phyloP scores from a whole-genome alignment of 2,797 vertebrate species.

The Gadopsis bispinosus region DNA sequence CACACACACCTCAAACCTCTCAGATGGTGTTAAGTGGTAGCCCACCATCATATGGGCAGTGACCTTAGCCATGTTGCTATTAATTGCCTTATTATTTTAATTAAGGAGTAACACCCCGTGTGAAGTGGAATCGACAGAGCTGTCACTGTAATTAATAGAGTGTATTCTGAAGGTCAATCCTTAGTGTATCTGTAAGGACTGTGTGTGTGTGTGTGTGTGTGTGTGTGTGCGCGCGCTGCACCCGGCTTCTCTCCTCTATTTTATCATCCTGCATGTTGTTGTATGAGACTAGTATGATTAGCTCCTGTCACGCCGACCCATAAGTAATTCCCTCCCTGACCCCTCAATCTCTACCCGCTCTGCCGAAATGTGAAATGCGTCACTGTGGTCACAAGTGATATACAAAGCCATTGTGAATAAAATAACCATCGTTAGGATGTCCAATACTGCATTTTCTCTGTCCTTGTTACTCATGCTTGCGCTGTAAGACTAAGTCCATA shows the following conservation, averaged over 20 bases:
- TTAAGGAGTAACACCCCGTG: slow-evolving; percentile 78
- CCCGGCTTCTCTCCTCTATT: slow-evolving; percentile 43
- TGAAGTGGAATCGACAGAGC: slow-evolving; percentile 72
- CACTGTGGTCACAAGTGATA: slow-evolving; percentile 74
- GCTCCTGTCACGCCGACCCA: slow-evolving; percentile 68
- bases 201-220: slow-evolving; percentile 28
- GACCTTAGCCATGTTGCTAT: slow-evolving; percentile 83
- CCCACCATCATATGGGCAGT: slow-evolving; percentile 65
- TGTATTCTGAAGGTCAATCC: slow-evolving; percentile 81
- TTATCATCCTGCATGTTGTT: slow-evolving; percentile 75
- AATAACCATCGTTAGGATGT: slow-evolving; percentile 79
- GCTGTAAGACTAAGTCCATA: not conserved
- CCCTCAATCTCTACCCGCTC: slow-evolving; percentile 72
- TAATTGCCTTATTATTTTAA: slow-evolving; percentile 85
- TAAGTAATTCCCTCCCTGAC: slow-evolving; percentile 71
- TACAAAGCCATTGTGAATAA: slow-evolving; percentile 81
- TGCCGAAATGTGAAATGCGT: slow-evolving; percentile 74
- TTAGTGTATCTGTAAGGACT: slow-evolving; percentile 50
- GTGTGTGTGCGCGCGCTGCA: not conserved
- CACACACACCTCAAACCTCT: slow-evolving; percentile 14
- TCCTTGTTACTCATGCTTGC: slow-evolving; percentile 34
- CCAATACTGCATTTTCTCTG: slow-evolving; percentile 62
- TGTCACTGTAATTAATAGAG: slow-evolving; percentile 79
- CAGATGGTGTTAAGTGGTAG: slow-evolving; percentile 64
- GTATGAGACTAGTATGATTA: slow-evolving; percentile 79